Base-by-base conservation (phyloP, 2,888 invertebrate genomes). In the Ochropacha duplaris region DNA sequence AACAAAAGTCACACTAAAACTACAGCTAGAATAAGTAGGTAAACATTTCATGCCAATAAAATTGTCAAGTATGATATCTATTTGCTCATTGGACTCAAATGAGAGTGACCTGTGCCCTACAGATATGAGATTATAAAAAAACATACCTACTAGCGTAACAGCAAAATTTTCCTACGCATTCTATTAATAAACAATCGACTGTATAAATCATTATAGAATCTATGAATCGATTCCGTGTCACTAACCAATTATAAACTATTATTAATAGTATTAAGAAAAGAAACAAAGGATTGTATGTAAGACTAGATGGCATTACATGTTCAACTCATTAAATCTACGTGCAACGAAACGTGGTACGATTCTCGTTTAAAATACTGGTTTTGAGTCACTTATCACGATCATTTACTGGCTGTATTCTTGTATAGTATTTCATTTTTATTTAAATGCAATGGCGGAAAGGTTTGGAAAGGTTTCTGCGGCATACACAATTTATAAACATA, bases 271-370 rank as follows among this genome's bases (percentile, higher is more conserved):
- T 5, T 19, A 3, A 19, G 19, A 44, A 19, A 44, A 2, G 31
- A 36, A 44, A 44, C 44, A 44, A 44, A 44, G 44, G 44, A 44
- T 44, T 19, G 6, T 44, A n/a, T 19, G 6, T 44, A n/a, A 5
- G n/a, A 44, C 2, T 36, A n/a, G n/a, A 8, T 44, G 2, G 9
- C n/a, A 44, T 44, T 19, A 44, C 5, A 44, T 19, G 19, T 44
- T 19, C 44, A 9, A 6, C 12, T 24, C 22, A 49, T 57, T 60
- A 57, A 60, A 55, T 49, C 55, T 54, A 24, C 57, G 22, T 22
- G 49, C 52, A 61, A 61, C 56, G 56, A 58, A 61, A 61, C 61
- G 24, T 54, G 58, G 39, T 44, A 36, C 50, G 54, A 44, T 44
- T 44, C 16, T 44, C 44, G 44, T 44, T 44, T 12, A 19, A 19